Base-by-base conservation (phyloP, 2,888 invertebrate species). In the Venusia cambrica region DNA sequence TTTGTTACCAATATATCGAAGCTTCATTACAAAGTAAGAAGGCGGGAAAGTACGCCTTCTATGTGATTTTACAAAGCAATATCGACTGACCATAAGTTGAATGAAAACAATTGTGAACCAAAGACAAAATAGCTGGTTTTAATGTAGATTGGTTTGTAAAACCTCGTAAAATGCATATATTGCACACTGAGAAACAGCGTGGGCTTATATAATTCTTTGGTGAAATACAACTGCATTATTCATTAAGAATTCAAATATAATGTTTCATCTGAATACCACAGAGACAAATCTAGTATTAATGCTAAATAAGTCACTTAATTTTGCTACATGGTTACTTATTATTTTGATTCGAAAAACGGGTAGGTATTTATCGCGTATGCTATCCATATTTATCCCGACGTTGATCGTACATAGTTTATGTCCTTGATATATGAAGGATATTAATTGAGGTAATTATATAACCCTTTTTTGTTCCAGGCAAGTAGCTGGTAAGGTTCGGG, bases 401-500 rank as follows among this genome's bases (percentile, higher is more conserved):
- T 25, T 3, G 15, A 1, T n/a, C 8, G 5, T 9, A 8, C 15
- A n/a, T n/a, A n/a, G n/a, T n/a, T n/a, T n/a, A n/a, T n/a, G n/a
- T n/a, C n/a, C n/a, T n/a, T n/a, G n/a, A n/a, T n/a, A n/a, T n/a
- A n/a, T n/a, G n/a, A n/a, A n/a, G n/a, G n/a, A n/a, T 28, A 12
- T 12, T 12, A 4, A 16, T 9, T 16, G 16, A 5, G 3, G 8
- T 3, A 8, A 8, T 1, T 19, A 15, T 4, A 15, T 12, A 15
- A 14, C 2, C 9, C 8, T 36, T 32, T 33, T 40, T 46, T 63
- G 62, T 80, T 77, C 10, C 81, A 85, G 85, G 79, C 67, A 66
- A 64, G 60, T 69, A 65, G 59, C 65, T 57, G 62, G 84, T 79
- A 73, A 80, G 84, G 84, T 55, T 70, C 80, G 83, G 70, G 70